phyloP scores from a whole-genome alignment of 2,797 vertebrate genomes.

The Rhincodon typus region DNA sequence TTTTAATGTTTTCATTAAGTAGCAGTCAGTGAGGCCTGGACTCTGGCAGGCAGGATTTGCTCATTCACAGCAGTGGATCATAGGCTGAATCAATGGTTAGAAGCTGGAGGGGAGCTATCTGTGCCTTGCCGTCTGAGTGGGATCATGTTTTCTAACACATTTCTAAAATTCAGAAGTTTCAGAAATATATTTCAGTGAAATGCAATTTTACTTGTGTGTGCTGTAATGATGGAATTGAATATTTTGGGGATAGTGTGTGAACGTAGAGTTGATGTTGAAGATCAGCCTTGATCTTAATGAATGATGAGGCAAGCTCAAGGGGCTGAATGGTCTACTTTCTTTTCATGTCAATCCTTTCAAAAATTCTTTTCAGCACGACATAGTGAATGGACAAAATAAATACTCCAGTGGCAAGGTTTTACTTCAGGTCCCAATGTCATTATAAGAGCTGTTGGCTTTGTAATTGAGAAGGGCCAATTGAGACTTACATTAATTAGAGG shows the following conservation, averaged over 20 bases:
- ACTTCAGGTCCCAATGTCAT: not conserved
- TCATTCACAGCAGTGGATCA: not conserved
- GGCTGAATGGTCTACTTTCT: not conserved
- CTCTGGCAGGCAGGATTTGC: not conserved
- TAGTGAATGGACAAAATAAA: not conserved
- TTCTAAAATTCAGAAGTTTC: not conserved
- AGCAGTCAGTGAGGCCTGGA: not conserved
- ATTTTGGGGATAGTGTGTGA: not conserved
- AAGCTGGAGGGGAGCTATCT: not conserved
- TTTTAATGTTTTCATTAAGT: not conserved
- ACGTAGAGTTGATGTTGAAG: not conserved
- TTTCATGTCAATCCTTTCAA: not conserved
- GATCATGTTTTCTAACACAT: not conserved
- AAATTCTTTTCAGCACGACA: not conserved
- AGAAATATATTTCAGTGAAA: not conserved
- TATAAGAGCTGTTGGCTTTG: not conserved
- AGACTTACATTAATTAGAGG: not conserved
- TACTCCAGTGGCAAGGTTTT: not conserved
- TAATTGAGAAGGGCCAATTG: not conserved
- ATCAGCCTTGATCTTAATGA: not conserved
- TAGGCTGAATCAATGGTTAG: not conserved
- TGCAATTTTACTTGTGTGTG: not conserved
- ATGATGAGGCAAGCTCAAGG: not conserved
- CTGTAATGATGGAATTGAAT: not conserved
- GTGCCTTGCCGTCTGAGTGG: not conserved